Percentiles rank a stretch among this genome's conserved stretches.
Evolutionary conservation across 37 sponge, comb jelly and placozoan species (phyloP).

Genomic region (Geodia barretti): DNA sequence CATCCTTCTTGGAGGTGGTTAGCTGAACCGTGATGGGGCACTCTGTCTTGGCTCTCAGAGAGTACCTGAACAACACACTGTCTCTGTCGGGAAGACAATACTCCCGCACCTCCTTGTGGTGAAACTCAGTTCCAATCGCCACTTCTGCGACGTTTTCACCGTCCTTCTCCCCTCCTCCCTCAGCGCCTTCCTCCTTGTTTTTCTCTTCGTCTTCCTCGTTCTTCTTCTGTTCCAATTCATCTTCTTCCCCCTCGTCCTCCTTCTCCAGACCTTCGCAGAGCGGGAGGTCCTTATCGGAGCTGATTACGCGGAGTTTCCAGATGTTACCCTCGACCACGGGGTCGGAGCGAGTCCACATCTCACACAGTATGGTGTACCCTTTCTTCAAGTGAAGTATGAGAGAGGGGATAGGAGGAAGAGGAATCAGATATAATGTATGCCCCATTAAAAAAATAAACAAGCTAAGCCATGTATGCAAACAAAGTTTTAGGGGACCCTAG

Average conservation of each 20-base stretch:
- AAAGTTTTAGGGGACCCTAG: too few species aligned
- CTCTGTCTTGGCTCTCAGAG: slow-evolving; percentile 41
- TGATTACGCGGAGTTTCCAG: slow-evolving; percentile 44
- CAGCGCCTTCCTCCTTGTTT: not conserved
- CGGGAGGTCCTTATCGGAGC: slow-evolving; percentile 45
- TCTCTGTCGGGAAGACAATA: slow-evolving; percentile 91
- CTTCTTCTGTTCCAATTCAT: slow-evolving; percentile 5
- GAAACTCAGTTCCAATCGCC: slow-evolving; percentile 36
- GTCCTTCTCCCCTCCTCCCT: slow-evolving; percentile 7
- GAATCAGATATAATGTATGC: not conserved
- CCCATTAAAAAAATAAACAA: too few species aligned
- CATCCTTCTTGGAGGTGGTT: slow-evolving; percentile 80
- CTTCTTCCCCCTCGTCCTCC: slow-evolving; percentile 3
- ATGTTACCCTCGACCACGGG: slow-evolving; percentile 26
- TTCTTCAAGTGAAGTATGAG: slow-evolving; percentile 30
- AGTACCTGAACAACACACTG: slow-evolving; percentile 75
- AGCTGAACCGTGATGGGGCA: slow-evolving; percentile 78
- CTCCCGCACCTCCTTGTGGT: slow-evolving; percentile 68
- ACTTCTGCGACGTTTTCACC: not conserved
- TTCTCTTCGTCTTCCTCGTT: not conserved
- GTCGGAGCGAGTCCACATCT: slow-evolving; percentile 49
- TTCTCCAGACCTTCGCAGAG: not conserved
- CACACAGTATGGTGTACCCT: slow-evolving; percentile 83
- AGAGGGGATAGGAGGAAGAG: not conserved
- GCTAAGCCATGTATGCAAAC: too few species aligned